Percentiles rank a stretch among this genome's conserved stretches.
Conservation (phyloP, 2,797 vertebrate genomes). For the Pangasius larnaudii region DNA sequence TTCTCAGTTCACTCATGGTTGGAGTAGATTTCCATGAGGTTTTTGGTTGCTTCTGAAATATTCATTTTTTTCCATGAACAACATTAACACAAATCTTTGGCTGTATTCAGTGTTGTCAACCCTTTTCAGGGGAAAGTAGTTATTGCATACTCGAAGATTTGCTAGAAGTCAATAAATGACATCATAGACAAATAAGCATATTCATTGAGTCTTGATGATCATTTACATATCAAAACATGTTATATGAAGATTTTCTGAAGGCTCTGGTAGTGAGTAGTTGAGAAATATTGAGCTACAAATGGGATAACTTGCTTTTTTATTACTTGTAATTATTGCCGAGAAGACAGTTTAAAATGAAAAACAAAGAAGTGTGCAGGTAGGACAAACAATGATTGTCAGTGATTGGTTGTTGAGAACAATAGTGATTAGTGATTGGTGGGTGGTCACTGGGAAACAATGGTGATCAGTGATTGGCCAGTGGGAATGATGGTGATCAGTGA, state of each 20-base stretch:
- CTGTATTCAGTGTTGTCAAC: not conserved
- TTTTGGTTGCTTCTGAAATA: slow-evolving; percentile 39
- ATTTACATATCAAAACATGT: not conserved
- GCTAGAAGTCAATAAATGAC: not conserved
- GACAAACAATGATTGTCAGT: not conserved
- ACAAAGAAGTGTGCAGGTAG: not conserved
- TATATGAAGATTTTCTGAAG: not conserved
- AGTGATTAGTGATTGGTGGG: not conserved
- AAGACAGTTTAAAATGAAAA: not conserved
- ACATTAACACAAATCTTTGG: slow-evolving; percentile 31
- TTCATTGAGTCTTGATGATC: not conserved
- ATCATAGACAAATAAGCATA: not conserved
- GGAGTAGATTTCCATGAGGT: slow-evolving; percentile 29
- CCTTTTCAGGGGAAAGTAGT: not conserved
- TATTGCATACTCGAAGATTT: not conserved
- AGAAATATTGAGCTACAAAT: not conserved
- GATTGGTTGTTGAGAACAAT: not conserved
- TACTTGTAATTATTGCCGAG: not conserved
- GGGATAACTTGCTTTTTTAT: not conserved
- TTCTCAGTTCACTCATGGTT: slow-evolving; percentile 34
- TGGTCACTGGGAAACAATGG: not conserved
- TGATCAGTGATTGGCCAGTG: not conserved
- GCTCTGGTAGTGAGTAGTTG: not conserved
- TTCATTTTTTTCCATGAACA: slow-evolving; percentile 44
- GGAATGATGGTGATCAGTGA: not conserved